phyloP scores from a whole-genome alignment of 2,888 invertebrate species.

The Silvanus unidentatus region DNA sequence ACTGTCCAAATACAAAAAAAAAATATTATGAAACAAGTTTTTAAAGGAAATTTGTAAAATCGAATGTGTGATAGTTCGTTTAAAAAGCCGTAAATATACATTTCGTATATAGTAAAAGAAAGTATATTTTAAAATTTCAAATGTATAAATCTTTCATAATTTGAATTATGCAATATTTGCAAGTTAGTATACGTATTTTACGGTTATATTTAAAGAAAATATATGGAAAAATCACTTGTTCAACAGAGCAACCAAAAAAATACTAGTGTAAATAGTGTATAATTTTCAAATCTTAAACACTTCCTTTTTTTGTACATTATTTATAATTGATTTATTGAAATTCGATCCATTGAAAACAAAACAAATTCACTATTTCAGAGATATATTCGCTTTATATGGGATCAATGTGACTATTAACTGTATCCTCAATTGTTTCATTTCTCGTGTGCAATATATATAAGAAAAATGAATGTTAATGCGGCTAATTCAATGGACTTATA shows the following conservation, averaged over 20 bases:
- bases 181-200: conserved; percentile 19
- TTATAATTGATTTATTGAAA: background rate
- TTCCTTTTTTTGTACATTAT: conserved; percentile 1
- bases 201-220: conserved; percentile 3
- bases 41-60: background rate
- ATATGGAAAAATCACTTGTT: conserved; percentile 24
- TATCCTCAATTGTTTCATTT: no score
- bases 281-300: conserved; percentile 8
- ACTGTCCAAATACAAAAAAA: background rate
- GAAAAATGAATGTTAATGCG: no score
- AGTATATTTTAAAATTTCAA: conserved; percentile 2
- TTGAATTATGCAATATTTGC: conserved; percentile 20
- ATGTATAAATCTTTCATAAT: conserved; percentile 9
- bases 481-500: no score
- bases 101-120: no score
- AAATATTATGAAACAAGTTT: background rate
- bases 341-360: no score
- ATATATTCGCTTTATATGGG: no score
- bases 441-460: no score
- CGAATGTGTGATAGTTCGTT: background rate
- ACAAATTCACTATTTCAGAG: no score
- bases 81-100: no score
- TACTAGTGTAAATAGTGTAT: conserved; percentile 24
- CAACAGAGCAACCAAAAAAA: conserved; percentile 20
- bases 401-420: no score